Base-by-base conservation (phyloP, 2,888 invertebrate species). In the Drosophila demipolita region DNA sequence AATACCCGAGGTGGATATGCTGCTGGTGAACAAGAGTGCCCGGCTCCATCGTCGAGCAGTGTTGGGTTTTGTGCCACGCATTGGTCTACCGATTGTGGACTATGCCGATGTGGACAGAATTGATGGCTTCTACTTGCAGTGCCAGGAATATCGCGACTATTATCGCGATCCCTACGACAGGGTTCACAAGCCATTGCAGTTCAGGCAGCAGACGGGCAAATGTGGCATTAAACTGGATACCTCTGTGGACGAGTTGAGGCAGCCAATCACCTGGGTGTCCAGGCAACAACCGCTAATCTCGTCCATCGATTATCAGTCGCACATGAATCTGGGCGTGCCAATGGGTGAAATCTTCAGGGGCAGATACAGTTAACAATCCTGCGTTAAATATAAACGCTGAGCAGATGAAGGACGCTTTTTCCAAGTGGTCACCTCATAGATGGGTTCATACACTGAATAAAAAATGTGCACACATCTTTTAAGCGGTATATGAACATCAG, bases 71-170 rank as follows among this genome's bases (percentile, higher is more conserved):
- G 76, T 83, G 17, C 91, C 91, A n/a, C 81, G 78, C 45, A 91
- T 91, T 32, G 91, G 90, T 0, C 64, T 92, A 12, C 74, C 87
- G 2, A 72, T 89, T 33, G 86, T 91, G 33, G 87, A 92, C 62
- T 91, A 92, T 80, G 82, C 64, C 0, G 87, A 90, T 38, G 73
- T 84, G 32, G 75, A 78, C n/a, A 80, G 87, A 58, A 91, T 92
- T 60, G 90, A 92, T 62, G 48, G 55, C 4, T 91, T 90, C 68
- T 92, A 91, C 64, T 78, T 82, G 40, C 76, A 87, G 7, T 91
- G 91, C 53, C 92, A 92, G 75, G 78, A 84, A 42, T 91, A 89
- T 77, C 80, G 92, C 0, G 92, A 92, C 40, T 92, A 84, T 50
- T 92, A 92, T 73, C 87, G 91, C 4, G 92, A 92, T 78, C 87